Evolutionary conservation across 2,113 vertebrate species (phyloP), one percentile per base, ranked within the genome.

Genomic region (Nesogale talazaci): DNA sequence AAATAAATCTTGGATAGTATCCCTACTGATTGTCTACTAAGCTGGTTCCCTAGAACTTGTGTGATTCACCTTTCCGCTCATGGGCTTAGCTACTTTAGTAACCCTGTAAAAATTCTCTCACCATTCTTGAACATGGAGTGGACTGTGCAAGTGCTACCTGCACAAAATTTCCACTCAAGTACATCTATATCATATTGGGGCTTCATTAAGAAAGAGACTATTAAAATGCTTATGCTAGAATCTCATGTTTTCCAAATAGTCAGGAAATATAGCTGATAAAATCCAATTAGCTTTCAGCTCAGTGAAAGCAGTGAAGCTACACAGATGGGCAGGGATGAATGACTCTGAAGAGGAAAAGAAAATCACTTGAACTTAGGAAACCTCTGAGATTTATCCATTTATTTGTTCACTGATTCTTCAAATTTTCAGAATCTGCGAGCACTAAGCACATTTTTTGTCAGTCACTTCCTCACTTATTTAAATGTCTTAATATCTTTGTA

Each of bases 201-300:
- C 9, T 14, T 90, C 61, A 36, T 42, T 63, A 94, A 90, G 81
- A 90, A 77, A 86, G 80, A 75, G 72, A 4, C 90, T 76, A 88
- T 92, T 63, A 85, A 93, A 92, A 81, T 77, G n/a, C 79, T 94
- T 83, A 69, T 89, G 27, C 29, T 75, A 80, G 15, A 93, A 90
- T 78, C 57, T 40, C 76, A 4, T 78, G 14, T 91, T 61, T 93
- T 91, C 57, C 42, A 83, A 82, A 75, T 3, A 88, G 87, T 87
- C n/a, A 85, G 52, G 61, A 95, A 93, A 94, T n/a, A 94, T n/a
- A 90, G 52, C 59, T 97, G 56, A 86, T 90, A 94, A 94, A 94
- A 95, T 95, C 81, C 91, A 92, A 95, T 95, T 92, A 95, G 75
- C 59, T 94, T 95, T 87, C 89, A 86, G 42, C 17, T 25, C 92